Conservation (phyloP, 1,140 invertebrate genomes). For the Caenorhabditis tropicalis region DNA sequence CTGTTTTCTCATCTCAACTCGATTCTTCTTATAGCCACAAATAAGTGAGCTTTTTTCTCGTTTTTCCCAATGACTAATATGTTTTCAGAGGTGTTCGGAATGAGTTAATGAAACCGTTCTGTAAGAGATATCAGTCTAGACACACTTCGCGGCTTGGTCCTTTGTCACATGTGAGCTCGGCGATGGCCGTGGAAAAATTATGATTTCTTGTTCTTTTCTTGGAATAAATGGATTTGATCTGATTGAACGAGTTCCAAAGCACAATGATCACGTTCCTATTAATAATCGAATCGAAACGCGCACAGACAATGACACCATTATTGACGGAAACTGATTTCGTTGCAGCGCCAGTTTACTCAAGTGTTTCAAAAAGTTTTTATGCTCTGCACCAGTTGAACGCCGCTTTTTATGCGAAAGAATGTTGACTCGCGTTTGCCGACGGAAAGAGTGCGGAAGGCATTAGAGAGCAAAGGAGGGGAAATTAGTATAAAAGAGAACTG, state of each 20-base stretch:
- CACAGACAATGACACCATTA: slow-evolving; percentile 25
- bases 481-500: neutral
- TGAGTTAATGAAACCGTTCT: neutral
- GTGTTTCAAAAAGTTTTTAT: slow-evolving; percentile 27
- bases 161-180: neutral
- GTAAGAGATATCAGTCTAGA: neutral
- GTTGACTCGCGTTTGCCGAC: neutral
- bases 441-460: neutral
- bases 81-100: slow-evolving; percentile 11
- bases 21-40: neutral
- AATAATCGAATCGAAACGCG: neutral
- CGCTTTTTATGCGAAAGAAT: slow-evolving; percentile 2
- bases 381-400: slow-evolving; percentile 6
- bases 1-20: slow-evolving; percentile 15
- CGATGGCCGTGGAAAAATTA: neutral
- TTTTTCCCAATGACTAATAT: no score
- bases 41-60: neutral
- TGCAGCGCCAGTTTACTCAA: neutral
- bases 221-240: neutral
- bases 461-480: neutral
- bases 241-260: neutral
- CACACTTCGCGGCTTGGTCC: neutral
- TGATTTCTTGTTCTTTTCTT: neutral
- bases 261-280: slow-evolving; percentile 20
- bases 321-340: neutral